Percentiles rank a stretch among this genome's conserved stretches.
phyloP scores from a whole-genome alignment of 2,113 vertebrate genomes.

The Tachuris rubrigastra region DNA sequence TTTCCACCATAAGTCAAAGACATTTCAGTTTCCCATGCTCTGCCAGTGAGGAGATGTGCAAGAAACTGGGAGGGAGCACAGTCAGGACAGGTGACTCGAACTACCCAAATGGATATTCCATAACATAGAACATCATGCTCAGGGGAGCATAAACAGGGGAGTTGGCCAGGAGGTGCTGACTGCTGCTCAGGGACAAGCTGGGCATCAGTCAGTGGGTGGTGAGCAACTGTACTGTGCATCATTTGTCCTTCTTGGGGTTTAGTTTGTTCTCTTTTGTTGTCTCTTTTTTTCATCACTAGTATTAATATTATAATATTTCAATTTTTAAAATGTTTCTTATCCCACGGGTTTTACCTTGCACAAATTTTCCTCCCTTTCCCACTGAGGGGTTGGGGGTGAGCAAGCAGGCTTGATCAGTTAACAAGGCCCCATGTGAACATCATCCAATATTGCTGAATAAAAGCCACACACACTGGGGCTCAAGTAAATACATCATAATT shows the following conservation, averaged over 20 bases:
- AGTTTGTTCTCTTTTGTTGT: background rate
- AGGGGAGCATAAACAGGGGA: background rate
- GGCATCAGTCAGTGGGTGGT: rapidly evolving
- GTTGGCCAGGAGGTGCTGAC: background rate
- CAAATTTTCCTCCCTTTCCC: background rate
- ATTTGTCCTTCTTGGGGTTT: background rate
- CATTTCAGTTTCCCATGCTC: background rate
- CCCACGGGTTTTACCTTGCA: background rate
- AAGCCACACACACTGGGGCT: background rate
- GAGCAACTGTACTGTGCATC: background rate
- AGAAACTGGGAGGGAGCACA: background rate
- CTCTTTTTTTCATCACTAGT: background rate
- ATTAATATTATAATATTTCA: background rate
- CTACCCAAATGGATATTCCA: background rate
- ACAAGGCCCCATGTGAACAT: background rate
- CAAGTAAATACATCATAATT: background rate
- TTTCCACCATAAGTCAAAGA: background rate
- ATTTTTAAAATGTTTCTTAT: background rate
- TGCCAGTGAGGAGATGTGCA: too few species aligned
- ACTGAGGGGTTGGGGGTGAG: background rate
- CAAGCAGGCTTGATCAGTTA: background rate
- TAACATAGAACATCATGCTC: rapidly evolving
- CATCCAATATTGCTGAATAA: background rate
- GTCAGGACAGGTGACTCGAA: background rate
- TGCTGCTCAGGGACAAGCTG: background rate